Conservation (phyloP, 2,888 invertebrate species). For the Desoria tigrina region DNA sequence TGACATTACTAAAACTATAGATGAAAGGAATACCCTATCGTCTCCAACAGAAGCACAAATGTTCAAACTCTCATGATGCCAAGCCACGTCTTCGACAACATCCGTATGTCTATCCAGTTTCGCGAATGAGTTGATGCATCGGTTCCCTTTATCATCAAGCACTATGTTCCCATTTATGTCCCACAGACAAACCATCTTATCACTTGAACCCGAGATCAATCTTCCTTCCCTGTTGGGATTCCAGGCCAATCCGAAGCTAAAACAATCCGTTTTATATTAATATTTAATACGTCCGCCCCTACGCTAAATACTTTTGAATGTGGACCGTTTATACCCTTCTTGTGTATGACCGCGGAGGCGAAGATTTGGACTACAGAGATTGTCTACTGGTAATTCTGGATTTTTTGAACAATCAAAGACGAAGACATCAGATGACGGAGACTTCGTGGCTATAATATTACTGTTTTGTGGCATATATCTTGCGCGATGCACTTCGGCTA, state of each 20-base stretch:
- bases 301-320: neutral
- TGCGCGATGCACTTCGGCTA: constrained; percentile 29
- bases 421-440: constrained; percentile 31
- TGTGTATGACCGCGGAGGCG: constrained; percentile 30
- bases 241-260: constrained; percentile 31
- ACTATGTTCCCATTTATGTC: constrained; percentile 20
- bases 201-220: constrained; percentile 26
- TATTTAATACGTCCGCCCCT: too few relatives aligned
- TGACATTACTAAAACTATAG: neutral
- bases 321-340: constrained; percentile 19
- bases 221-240: constrained; percentile 22
- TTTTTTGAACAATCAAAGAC: constrained; percentile 22
- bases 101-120: constrained; percentile 21
- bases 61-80: constrained; percentile 25
- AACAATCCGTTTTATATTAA: neutral
- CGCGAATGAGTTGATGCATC: constrained; percentile 8
- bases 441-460: constrained; percentile 33
- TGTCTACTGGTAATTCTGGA: constrained; percentile 28
- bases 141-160: constrained; percentile 12
- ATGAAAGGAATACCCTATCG: constrained; percentile 21
- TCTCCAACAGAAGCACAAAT: constrained; percentile 32
- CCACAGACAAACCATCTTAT: constrained; percentile 28
- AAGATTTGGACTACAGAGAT: constrained; percentile 18
- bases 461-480: constrained; percentile 30
- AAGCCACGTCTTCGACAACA: constrained; percentile 33